Conservation (phyloP, 2,888 invertebrate genomes). For the Dione juno region DNA sequence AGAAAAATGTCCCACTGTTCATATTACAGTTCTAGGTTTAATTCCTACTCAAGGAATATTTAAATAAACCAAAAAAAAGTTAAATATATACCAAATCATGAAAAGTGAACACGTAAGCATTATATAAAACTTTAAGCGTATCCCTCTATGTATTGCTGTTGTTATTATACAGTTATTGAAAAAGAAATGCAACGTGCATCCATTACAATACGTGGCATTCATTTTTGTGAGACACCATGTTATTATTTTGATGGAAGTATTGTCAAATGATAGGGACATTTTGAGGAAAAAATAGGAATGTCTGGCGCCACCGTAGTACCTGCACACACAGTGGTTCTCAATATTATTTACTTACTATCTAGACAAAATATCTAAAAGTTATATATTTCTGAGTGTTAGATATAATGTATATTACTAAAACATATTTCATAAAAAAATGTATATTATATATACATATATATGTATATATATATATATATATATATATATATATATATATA, state of each 20-base stretch:
- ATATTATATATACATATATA: too few species aligned
- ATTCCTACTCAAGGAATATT: too few species aligned
- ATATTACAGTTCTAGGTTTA: too few species aligned
- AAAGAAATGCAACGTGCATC: constrained; percentile 24
- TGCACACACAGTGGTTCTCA: constrained; percentile 57
- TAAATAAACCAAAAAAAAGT: too few species aligned
- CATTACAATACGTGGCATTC: constrained; percentile 39
- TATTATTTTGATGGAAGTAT: constrained; percentile 51
- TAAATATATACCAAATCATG: not conserved
- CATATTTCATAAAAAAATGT: too few species aligned
- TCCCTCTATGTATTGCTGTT: not conserved
- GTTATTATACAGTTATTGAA: constrained; percentile 12
- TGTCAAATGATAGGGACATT: constrained; percentile 58
- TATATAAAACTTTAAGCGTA: constrained; percentile 5
- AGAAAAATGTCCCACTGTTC: too few species aligned
- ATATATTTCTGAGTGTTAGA: too few species aligned
- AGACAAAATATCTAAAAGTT: not conserved
- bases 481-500: too few species aligned
- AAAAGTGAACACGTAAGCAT: not conserved
- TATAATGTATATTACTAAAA: too few species aligned
- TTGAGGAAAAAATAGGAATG: constrained; percentile 56
- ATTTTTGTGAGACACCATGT: constrained; percentile 43
- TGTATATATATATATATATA: too few species aligned
- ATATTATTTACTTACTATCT: constrained; percentile 43
- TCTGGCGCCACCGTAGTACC: constrained; percentile 71